These are phyloP conservation scores for Channa striata DNA, from an alignment of 2,797 vertebrate species.

Conservation along the genomic window DNA sequence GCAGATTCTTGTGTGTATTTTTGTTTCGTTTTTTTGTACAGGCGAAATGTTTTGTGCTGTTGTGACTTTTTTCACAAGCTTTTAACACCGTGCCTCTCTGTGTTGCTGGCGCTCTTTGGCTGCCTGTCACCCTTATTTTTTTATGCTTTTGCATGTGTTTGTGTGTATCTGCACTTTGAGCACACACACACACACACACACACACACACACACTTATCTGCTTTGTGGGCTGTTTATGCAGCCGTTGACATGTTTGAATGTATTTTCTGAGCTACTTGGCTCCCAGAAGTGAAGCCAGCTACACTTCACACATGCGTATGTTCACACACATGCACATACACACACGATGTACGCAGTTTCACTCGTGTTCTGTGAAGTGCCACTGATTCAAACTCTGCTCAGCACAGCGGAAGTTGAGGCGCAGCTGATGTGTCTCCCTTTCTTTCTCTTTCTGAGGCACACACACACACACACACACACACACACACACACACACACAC, in stretches of 20 bases:
- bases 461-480: too few species aligned
- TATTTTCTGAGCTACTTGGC: conserved; percentile 26
- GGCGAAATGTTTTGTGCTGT: neutral
- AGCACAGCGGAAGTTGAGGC: too few species aligned
- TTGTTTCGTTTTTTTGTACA: conserved; percentile 7
- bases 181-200: too few species aligned
- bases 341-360: neutral
- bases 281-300: conserved; percentile 3
- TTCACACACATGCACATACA: neutral
- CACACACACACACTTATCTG: too few species aligned
- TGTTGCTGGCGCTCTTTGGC: neutral
- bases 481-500: neutral
- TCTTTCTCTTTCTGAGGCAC: too few species aligned
- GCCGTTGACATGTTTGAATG: conserved; percentile 28
- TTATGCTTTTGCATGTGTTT: conserved; percentile 4
- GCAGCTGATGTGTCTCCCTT: too few species aligned
- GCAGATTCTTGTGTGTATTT: neutral
- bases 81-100: conserved; percentile 20
- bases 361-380: neutral
- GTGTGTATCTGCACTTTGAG: neutral
- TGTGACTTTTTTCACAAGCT: neutral
- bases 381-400: too few species aligned
- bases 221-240: conserved; percentile 31
- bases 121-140: conserved; percentile 26
- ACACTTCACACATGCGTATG: conserved; percentile 7